These are phyloP conservation scores for Drosophila chauvacae DNA, from an alignment of 1,140 invertebrate genomes.

Conservation along the genomic window DNA sequence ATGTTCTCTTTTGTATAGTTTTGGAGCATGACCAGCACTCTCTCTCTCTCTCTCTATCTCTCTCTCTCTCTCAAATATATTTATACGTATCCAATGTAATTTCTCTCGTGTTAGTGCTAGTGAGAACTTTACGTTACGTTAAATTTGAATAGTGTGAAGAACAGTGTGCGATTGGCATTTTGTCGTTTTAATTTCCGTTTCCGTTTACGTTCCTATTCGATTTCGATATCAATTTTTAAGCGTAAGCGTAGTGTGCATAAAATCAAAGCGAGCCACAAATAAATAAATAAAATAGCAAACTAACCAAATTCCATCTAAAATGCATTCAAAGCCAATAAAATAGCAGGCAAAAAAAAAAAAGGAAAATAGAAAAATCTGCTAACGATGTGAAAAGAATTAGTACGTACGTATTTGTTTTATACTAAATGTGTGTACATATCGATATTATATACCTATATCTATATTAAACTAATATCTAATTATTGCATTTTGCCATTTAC, in stretches of 20 bases:
- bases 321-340: slow-evolving; percentile 68
- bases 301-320: slow-evolving; percentile 78
- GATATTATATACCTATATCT: slow-evolving; percentile 82
- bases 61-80: slow-evolving; percentile 47
- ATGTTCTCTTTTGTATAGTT: slow-evolving; percentile 68
- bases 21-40: slow-evolving; percentile 76
- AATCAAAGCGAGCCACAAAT: slow-evolving; percentile 74
- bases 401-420: slow-evolving; percentile 78
- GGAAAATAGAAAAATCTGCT: slow-evolving; percentile 50
- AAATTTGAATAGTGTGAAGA: slow-evolving; percentile 68
- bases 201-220: slow-evolving; percentile 25
- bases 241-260: slow-evolving; percentile 83
- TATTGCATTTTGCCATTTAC: slow-evolving; percentile 85
- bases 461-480: slow-evolving; percentile 84
- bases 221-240: slow-evolving; percentile 42
- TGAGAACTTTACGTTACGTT: slow-evolving; percentile 69
- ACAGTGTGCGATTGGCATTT: slow-evolving; percentile 71
- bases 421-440: slow-evolving; percentile 83
- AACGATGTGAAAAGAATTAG: slow-evolving; percentile 71
- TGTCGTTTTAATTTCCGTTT: slow-evolving; percentile 54
- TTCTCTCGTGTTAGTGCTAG: slow-evolving; percentile 73
- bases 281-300: slow-evolving; percentile 80
- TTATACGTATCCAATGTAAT: slow-evolving; percentile 58
- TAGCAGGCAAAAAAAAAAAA: slow-evolving; percentile 32
- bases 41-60: slow-evolving; percentile 54